phyloP scores from a whole-genome alignment of 1,140 invertebrate species.

The Drosophila ogumai region DNA sequence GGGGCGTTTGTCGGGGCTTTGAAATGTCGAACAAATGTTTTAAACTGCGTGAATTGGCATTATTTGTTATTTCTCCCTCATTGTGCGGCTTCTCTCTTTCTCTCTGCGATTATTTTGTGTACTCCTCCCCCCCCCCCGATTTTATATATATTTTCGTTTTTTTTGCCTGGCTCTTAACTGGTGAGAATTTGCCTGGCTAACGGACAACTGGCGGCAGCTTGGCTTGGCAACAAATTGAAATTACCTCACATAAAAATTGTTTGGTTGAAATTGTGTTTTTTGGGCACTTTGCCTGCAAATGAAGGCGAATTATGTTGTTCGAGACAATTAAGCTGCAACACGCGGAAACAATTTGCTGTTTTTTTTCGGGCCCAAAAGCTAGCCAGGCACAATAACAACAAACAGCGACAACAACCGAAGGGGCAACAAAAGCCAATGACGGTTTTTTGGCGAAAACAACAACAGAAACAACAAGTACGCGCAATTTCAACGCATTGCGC shows the following conservation, averaged over 20 bases:
- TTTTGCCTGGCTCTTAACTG: conserved; percentile 7
- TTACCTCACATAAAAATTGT: conserved; percentile 75
- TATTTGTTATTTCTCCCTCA: conserved; percentile 43
- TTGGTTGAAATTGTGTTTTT: conserved; percentile 48
- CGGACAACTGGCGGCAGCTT: conserved; percentile 5
- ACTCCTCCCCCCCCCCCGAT: conserved; percentile 1
- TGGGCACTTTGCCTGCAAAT: conserved; percentile 61
- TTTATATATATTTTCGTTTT: conserved; percentile 6
- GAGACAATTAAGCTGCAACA: conserved; percentile 77
- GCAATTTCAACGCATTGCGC: conserved; percentile 80
- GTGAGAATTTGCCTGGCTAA: conserved; percentile 52
- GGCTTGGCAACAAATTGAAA: conserved; percentile 67
- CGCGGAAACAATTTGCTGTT: conserved; percentile 74
- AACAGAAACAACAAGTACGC: conserved; percentile 62
- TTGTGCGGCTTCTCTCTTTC: conserved; percentile 34
- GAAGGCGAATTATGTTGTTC: conserved; percentile 76
- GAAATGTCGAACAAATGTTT: conserved; percentile 83
- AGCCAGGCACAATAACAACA: conserved; percentile 25
- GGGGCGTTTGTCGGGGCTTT: conserved; percentile 51
- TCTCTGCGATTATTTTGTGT: conserved; percentile 13
- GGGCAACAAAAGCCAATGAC: conserved; percentile 56
- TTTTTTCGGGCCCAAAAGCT: conserved; percentile 49
- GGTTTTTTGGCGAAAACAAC: conserved; percentile 55
- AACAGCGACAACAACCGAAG: conserved; percentile 28
- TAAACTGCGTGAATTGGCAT: conserved; percentile 82